Evolutionary conservation across 2,888 invertebrate genomes (phyloP).

Genomic region (Fissipunctia ypsillon): DNA sequence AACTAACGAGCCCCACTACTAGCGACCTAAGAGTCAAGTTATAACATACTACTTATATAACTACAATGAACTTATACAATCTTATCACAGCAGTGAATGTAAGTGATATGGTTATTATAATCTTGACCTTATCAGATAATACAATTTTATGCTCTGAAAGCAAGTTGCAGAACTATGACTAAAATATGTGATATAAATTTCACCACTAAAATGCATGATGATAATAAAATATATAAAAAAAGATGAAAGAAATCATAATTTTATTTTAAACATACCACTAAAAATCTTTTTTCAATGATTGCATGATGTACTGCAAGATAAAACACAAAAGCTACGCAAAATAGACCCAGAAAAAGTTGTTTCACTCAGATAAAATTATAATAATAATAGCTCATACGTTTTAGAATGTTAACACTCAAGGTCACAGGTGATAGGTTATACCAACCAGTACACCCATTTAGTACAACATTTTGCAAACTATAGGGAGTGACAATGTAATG

Average conservation of each 20-base stretch:
- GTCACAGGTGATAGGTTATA: slow-evolving; percentile 23
- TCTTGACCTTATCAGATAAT: slow-evolving; percentile 51
- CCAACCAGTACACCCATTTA: background rate
- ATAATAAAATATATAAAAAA: background rate
- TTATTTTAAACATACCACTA: background rate
- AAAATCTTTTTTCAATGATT: background rate
- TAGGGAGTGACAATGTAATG: background rate
- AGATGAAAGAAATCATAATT: background rate
- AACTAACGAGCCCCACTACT: background rate
- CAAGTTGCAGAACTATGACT: slow-evolving; percentile 2
- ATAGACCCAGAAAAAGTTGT: background rate
- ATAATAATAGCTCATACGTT: background rate
- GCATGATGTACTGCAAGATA: background rate
- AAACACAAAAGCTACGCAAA: background rate
- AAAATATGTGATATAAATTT: background rate
- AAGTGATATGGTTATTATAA: slow-evolving; percentile 29
- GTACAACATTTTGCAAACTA: background rate
- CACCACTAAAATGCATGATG: background rate
- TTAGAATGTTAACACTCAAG: slow-evolving; percentile 33
- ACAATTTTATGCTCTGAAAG: slow-evolving; percentile 1
- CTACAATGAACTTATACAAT: background rate
- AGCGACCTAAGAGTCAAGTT: background rate
- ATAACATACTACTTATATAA: background rate
- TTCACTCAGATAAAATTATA: background rate
- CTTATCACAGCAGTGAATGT: background rate